phyloP scores from a whole-genome alignment of 2,888 invertebrate species.

The Glomeris marginata region DNA sequence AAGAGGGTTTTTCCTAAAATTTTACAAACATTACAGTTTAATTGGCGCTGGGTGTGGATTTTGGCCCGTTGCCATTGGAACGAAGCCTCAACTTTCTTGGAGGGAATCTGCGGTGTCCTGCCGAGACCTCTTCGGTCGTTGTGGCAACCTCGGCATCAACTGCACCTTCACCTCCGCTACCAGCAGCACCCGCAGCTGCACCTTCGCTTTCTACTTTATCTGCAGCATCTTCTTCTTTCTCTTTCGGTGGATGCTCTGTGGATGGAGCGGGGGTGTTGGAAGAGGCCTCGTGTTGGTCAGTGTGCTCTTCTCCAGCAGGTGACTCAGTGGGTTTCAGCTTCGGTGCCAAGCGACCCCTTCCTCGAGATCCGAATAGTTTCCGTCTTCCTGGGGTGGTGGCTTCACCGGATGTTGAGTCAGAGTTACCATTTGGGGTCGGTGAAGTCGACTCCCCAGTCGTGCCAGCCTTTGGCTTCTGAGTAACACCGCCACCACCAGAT shows the following conservation, averaged over 20 bases:
- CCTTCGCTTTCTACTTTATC: neutral
- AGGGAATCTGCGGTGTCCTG: slow-evolving; percentile 3
- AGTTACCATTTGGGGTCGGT: neutral
- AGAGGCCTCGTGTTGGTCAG: neutral
- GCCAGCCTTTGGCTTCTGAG: neutral
- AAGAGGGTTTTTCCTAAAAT: no score
- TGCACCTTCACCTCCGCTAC: no score
- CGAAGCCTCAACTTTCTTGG: no score
- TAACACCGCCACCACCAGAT: no score
- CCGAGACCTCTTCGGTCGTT: neutral
- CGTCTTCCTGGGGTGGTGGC: neutral
- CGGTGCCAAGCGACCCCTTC: slow-evolving; percentile 3
- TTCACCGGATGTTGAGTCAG: neutral
- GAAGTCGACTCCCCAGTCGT: neutral
- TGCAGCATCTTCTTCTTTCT: neutral
- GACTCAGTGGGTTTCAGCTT: neutral
- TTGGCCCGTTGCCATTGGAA: no score
- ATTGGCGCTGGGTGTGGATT: no score
- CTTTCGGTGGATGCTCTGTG: neutral
- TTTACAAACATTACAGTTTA: no score
- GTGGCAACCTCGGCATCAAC: neutral
- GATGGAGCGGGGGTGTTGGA: neutral
- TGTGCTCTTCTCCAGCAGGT: neutral
- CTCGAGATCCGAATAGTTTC: slow-evolving; percentile 7
- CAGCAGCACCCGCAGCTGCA: neutral